These are phyloP conservation scores for Rhadina sibilatrix DNA, from an alignment of 2,113 vertebrate genomes.

Conservation along the genomic window DNA sequence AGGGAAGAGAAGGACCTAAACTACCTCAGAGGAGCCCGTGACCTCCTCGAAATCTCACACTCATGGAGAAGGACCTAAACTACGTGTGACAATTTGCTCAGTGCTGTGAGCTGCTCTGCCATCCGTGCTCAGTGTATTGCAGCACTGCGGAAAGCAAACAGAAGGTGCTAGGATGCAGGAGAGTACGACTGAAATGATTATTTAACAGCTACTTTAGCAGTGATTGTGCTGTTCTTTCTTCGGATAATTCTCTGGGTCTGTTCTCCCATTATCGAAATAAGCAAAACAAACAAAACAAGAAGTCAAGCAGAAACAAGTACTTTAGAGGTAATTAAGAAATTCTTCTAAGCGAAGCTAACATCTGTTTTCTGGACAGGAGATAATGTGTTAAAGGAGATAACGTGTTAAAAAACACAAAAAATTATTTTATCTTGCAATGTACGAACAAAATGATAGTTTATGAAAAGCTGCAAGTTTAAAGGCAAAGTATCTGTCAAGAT, in stretches of 20 bases:
- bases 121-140: not conserved
- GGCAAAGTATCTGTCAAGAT: not conserved
- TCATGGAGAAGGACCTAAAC: not conserved
- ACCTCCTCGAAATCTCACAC: not conserved
- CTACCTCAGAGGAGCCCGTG: not conserved
- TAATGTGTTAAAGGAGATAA: not conserved
- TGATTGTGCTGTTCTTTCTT: not conserved
- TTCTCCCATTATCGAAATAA: not conserved
- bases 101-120: not conserved
- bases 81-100: not conserved
- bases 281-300: not conserved
- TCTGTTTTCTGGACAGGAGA: not conserved
- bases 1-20: too few relatives aligned
- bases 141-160: not conserved
- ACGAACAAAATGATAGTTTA: not conserved
- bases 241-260: not conserved
- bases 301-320: not conserved
- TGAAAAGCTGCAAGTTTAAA: not conserved
- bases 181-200: not conserved
- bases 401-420: not conserved
- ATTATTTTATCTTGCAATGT: not conserved
- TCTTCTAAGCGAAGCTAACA: not conserved
- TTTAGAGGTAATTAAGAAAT: not conserved
- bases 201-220: not conserved
- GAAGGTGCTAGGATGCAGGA: not conserved